A percentile compares a stretch with the other conserved stretches of the same genome.
Evolutionary conservation across 2,888 invertebrate genomes (phyloP).

Genomic region (Seira ritae): DNA sequence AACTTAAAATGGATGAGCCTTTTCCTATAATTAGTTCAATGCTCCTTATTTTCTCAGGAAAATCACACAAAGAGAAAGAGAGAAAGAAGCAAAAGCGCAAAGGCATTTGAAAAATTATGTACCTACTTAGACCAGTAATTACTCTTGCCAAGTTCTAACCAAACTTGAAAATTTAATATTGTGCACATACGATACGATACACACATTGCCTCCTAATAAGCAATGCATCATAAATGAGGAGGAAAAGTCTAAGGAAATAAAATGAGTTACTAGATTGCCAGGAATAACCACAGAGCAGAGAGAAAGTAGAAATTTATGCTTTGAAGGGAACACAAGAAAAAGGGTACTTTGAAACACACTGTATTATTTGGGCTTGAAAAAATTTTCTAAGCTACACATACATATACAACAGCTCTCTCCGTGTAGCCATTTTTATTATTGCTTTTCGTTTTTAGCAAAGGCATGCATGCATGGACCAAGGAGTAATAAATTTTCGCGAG

Average conservation of each 20-base stretch:
- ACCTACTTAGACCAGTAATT: no score
- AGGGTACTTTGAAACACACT: conserved; percentile 14
- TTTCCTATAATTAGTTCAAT: conserved; percentile 59
- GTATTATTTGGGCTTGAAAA: background rate
- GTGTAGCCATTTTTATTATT: conserved; percentile 18
- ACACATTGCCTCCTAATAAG: background rate
- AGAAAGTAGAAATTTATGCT: background rate
- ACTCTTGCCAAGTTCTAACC: no score
- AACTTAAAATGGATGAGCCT: conserved; percentile 19
- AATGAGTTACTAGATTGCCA: background rate
- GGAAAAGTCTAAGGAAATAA: conserved; percentile 1
- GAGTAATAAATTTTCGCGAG: conserved; percentile 47
- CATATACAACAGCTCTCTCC: conserved; percentile 4
- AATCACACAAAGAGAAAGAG: no score
- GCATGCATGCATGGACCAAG: conserved; percentile 34
- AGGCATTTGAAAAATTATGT: no score
- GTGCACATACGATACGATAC: no score
- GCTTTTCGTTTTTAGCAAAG: conserved; percentile 5
- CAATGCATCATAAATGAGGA: conserved; percentile 7
- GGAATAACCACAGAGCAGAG: background rate
- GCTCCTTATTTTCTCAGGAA: conserved; percentile 16
- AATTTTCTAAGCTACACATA: no score
- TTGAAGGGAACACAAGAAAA: background rate
- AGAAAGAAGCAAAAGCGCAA: background rate
- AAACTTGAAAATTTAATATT: no score